Conservation (phyloP, 1,140 invertebrate genomes). For the Triops longicaudatus region DNA sequence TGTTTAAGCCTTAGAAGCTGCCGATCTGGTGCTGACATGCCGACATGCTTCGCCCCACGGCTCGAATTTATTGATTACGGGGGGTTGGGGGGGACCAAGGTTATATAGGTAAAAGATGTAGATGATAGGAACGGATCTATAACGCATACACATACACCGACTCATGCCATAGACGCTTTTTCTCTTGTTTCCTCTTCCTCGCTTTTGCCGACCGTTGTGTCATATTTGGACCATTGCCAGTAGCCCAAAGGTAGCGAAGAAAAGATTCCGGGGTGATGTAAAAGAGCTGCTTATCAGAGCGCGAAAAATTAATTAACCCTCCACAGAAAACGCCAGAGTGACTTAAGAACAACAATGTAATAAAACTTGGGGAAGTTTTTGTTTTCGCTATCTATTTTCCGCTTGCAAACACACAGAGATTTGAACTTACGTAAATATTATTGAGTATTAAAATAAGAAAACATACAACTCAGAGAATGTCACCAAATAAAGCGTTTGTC, state of each 20-base stretch:
- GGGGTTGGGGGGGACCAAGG: neutral
- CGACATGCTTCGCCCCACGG: conserved; percentile 3
- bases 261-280: neutral
- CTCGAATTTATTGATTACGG: conserved; percentile 8
- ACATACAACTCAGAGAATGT: no score
- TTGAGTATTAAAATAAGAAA: no score
- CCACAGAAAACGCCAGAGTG: neutral
- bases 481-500: no score
- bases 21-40: conserved; percentile 5
- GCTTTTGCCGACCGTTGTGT: neutral
- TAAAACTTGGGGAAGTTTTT: neutral
- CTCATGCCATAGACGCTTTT: neutral
- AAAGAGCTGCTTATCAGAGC: neutral
- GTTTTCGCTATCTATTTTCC: neutral
- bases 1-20: neutral
- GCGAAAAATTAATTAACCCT: neutral
- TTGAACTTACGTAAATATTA: no score
- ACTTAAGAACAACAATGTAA: neutral
- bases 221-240: neutral
- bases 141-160: neutral
- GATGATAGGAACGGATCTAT: conserved; percentile 12
- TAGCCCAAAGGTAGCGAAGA: neutral
- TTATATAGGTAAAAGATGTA: conserved; percentile 13
- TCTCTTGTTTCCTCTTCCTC: neutral
- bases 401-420: neutral